Conservation (phyloP, 1,140 invertebrate species). For the Myzus persicae region DNA sequence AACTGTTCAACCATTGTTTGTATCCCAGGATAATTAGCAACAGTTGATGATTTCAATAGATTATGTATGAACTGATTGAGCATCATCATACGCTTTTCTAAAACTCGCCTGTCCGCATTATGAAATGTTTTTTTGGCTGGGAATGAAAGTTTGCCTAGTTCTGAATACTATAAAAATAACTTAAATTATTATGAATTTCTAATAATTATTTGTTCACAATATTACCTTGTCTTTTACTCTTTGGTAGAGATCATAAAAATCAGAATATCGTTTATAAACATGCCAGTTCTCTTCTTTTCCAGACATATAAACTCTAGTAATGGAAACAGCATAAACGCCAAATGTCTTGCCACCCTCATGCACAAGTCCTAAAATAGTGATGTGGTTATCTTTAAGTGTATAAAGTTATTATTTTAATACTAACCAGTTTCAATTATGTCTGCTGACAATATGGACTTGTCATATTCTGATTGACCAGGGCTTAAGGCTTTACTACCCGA, state of each 20-base stretch:
- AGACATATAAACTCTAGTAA: slow-evolving; percentile 71
- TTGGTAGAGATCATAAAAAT: slow-evolving; percentile 87
- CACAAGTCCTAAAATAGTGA: slow-evolving; percentile 70
- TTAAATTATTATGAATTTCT: slow-evolving; percentile 53
- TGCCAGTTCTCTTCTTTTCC: slow-evolving; percentile 80
- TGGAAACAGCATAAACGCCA: slow-evolving; percentile 88
- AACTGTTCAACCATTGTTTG: slow-evolving; percentile 77
- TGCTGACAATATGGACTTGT: slow-evolving; percentile 68
- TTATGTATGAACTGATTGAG: slow-evolving; percentile 84
- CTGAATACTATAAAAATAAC: slow-evolving; percentile 74
- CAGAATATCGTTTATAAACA: slow-evolving; percentile 84
- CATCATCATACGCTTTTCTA: slow-evolving; percentile 86
- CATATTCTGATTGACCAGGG: slow-evolving; percentile 43
- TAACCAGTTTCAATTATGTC: slow-evolving; percentile 76
- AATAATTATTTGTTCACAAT: neutral
- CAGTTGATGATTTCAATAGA: slow-evolving; percentile 71
- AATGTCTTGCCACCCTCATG: slow-evolving; percentile 83
- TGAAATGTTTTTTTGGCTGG: slow-evolving; percentile 94
- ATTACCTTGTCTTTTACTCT: slow-evolving; percentile 77
- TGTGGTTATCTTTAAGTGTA: neutral
- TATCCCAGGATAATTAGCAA: slow-evolving; percentile 73
- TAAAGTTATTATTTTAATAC: neutral
- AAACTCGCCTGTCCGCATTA: slow-evolving; percentile 85
- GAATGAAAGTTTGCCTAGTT: slow-evolving; percentile 80
- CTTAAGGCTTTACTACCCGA: slow-evolving; percentile 32